Evolutionary conservation across 2,113 vertebrate species (phyloP).

Genomic region (Psammodynastes pulverulentus): DNA sequence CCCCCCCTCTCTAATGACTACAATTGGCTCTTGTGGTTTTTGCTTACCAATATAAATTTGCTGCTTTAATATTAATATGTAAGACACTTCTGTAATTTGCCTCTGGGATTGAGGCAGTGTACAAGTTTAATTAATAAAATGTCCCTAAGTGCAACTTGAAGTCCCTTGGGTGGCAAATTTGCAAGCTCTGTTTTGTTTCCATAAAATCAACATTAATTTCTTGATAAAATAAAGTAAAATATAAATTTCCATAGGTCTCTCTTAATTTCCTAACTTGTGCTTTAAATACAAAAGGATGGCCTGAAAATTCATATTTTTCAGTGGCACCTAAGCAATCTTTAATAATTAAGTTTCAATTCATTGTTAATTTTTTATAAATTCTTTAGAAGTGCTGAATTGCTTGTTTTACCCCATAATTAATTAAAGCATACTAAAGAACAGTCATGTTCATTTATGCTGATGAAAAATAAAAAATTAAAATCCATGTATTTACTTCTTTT

Average conservation of each 20-base stretch:
- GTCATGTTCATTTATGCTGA: conserved; percentile 42
- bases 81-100: background rate
- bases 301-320: conserved; percentile 19
- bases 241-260: too few species aligned
- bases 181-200: background rate
- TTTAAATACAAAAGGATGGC: background rate
- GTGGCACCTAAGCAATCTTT: conserved; percentile 33
- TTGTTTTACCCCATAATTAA: conserved; percentile 30
- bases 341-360: conserved; percentile 29
- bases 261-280: background rate
- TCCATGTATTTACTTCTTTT: conserved; percentile 21
- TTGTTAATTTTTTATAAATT: conserved; percentile 12
- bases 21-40: background rate
- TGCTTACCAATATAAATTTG: background rate
- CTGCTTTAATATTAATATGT: background rate
- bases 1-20: background rate
- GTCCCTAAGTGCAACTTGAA: background rate
- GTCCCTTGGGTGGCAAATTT: background rate
- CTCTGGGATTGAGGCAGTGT: background rate
- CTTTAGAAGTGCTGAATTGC: conserved; percentile 34
- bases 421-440: conserved; percentile 9
- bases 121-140: background rate
- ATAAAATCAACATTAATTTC: background rate
- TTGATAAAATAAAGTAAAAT: background rate
- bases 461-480: conserved; percentile 45